A percentile compares a stretch with the other conserved stretches of the same genome.
Evolutionary conservation across 1,140 invertebrate species (phyloP).

Genomic region (Atta texana): DNA sequence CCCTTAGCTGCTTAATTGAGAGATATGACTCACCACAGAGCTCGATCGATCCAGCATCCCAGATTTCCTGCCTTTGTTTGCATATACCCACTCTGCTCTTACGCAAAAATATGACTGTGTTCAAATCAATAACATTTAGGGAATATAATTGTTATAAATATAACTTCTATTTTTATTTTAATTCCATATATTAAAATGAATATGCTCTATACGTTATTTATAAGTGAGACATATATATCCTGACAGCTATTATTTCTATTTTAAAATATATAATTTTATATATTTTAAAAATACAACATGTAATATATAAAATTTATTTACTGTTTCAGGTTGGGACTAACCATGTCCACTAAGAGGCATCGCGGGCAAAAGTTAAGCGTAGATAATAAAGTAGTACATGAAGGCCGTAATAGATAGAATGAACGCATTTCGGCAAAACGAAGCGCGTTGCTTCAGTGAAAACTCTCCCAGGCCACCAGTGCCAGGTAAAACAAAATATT

Average conservation of each 20-base stretch:
- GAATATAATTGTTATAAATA: not conserved
- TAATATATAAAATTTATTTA: slow-evolving; percentile 54
- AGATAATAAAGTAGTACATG: slow-evolving; percentile 83
- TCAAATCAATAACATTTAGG: slow-evolving; percentile 29
- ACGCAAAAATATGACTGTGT: slow-evolving; percentile 6
- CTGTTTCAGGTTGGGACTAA: slow-evolving; percentile 84
- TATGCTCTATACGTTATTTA: not conserved
- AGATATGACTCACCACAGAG: slow-evolving; percentile 81
- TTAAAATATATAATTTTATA: not conserved
- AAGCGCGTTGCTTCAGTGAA: slow-evolving; percentile 86
- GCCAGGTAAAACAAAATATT: slow-evolving; percentile 81
- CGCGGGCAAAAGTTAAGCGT: slow-evolving; percentile 84
- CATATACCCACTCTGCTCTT: slow-evolving; percentile 14
- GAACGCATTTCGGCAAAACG: slow-evolving; percentile 84
- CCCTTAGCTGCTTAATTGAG: slow-evolving; percentile 78
- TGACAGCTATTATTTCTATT: not conserved
- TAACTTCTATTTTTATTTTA: not conserved
- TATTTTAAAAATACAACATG: not conserved
- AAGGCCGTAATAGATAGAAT: slow-evolving; percentile 86
- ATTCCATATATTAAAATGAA: slow-evolving; percentile 5
- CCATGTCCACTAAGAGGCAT: slow-evolving; percentile 86
- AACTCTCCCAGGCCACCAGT: slow-evolving; percentile 87
- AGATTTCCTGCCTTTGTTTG: slow-evolving; percentile 70
- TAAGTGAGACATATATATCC: slow-evolving; percentile 9
- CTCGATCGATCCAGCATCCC: slow-evolving; percentile 79